These are phyloP conservation scores for Leucopsar rothschildi DNA, from an alignment of 2,113 vertebrate genomes.

Conservation along the genomic window DNA sequence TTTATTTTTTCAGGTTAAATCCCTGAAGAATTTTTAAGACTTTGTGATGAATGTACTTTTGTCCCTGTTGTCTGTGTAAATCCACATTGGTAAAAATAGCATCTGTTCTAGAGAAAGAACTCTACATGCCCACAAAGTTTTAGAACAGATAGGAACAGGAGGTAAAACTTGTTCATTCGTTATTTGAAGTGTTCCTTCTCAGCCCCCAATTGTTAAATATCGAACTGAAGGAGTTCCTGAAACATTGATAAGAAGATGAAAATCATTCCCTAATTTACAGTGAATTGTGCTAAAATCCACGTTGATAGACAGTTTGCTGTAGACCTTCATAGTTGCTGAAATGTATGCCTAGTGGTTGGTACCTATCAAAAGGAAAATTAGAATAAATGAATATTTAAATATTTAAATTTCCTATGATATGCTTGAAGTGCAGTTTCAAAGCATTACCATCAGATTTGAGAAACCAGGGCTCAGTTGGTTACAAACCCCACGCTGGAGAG, in stretches of 20 bases:
- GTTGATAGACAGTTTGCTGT: conserved; percentile 61
- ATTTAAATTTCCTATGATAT: conserved; percentile 74
- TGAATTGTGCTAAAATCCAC: conserved; percentile 63
- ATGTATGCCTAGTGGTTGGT: conserved; percentile 55
- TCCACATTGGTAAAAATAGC: neutral
- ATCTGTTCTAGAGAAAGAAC: neutral
- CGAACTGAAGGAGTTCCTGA: conserved; percentile 50
- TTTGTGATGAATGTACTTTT: neutral
- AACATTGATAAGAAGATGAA: conserved; percentile 63
- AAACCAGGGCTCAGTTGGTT: conserved; percentile 51
- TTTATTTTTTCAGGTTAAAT: neutral
- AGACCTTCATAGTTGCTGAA: conserved; percentile 63
- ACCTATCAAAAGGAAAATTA: conserved; percentile 74
- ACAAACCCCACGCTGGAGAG: conserved; percentile 15
- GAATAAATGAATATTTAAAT: conserved; percentile 82
- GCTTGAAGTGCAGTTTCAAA: conserved; percentile 75
- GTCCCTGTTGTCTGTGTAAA: neutral
- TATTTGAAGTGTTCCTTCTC: conserved; percentile 40
- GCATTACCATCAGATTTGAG: conserved; percentile 70
- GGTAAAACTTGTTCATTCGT: conserved; percentile 20
- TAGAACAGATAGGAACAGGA: neutral
- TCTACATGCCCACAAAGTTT: neutral
- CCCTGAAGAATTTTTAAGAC: neutral
- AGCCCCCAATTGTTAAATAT: conserved; percentile 45
- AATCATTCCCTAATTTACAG: conserved; percentile 58